Evolutionary conservation across 1,140 invertebrate species (phyloP).

Genomic region (Phocides pigmalion): DNA sequence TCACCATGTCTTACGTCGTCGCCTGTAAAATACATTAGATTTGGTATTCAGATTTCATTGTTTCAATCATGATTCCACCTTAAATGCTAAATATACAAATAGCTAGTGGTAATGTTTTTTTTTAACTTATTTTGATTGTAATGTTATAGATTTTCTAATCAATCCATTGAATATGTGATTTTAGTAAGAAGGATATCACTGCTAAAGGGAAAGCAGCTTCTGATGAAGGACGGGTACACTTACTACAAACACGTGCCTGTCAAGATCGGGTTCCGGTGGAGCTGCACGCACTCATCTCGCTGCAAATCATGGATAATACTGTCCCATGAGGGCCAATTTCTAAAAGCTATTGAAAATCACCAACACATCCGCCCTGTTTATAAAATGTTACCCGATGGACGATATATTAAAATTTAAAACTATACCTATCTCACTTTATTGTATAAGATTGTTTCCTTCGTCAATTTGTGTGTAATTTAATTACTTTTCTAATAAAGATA

Average conservation of each 20-base stretch:
- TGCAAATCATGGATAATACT: conserved; percentile 3
- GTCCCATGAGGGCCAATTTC: neutral
- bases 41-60: no score
- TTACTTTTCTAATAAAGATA: no score
- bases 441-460: no score
- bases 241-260: conserved; percentile 26
- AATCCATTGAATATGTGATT: neutral
- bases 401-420: conserved; percentile 3
- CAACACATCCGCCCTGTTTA: neutral
- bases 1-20: no score
- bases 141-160: neutral
- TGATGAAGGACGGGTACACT: conserved; percentile 42
- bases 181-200: conserved; percentile 35
- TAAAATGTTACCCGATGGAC: neutral
- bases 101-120: no score
- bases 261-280: conserved; percentile 24
- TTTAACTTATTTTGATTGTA: neutral
- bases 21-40: no score
- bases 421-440: no score
- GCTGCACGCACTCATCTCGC: conserved; percentile 14
- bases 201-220: conserved; percentile 32
- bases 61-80: no score
- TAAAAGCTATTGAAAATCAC: conserved; percentile 3
- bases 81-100: no score
- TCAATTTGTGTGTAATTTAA: no score